These are phyloP conservation scores for Dreissena rostriformis DNA, from an alignment of 1,140 invertebrate genomes.

Conservation along the genomic window DNA sequence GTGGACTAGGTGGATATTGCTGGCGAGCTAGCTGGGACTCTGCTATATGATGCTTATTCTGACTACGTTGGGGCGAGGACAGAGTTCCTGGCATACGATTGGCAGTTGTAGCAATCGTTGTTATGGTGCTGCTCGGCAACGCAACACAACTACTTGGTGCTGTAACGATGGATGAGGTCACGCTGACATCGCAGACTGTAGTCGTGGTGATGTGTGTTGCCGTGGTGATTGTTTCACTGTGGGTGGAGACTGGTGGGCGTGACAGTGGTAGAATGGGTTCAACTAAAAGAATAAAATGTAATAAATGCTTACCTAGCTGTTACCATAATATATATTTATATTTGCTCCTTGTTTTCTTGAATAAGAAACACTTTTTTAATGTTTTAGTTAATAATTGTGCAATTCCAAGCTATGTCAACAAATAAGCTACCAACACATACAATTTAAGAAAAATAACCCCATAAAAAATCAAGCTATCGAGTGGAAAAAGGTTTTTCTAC, in stretches of 20 bases:
- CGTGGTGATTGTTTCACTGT: conserved; percentile 49
- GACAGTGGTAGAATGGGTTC: conserved; percentile 5
- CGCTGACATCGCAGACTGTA: conserved; percentile 45
- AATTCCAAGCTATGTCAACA: no score
- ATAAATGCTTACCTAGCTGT: no score
- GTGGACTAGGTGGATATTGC: not conserved
- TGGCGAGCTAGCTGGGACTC: not conserved
- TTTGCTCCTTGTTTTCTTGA: no score
- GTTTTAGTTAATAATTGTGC: no score
- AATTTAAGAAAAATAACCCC: no score
- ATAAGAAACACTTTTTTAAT: no score
- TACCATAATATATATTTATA: no score
- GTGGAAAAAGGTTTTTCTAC: no score
- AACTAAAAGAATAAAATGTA: conserved; percentile 22
- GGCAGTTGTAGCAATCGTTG: conserved; percentile 8
- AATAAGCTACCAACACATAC: no score
- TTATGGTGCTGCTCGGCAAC: conserved; percentile 22
- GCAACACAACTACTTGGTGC: conserved; percentile 30
- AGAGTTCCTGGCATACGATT: not conserved
- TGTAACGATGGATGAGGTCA: conserved; percentile 32
- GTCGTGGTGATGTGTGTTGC: conserved; percentile 40
- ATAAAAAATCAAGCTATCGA: no score
- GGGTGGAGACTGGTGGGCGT: conserved; percentile 47
- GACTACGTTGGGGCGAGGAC: no score
- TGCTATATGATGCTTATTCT: not conserved